Evolutionary conservation across 92 coral and sea anemone genomes (phyloP).

Genomic region (Epizoanthus rinbou): DNA sequence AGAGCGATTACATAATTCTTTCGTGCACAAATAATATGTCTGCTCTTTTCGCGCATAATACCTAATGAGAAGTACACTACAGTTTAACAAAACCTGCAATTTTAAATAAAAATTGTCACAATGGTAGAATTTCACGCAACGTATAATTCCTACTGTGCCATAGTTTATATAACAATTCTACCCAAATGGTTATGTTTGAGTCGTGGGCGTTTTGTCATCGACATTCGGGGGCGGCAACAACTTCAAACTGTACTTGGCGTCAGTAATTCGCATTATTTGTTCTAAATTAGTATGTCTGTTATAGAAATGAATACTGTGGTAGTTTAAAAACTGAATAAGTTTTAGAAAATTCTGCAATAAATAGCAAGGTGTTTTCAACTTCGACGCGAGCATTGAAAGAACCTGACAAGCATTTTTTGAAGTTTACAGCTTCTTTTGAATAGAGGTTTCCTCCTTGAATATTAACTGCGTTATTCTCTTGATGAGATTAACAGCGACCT

Average conservation of each 20-base stretch:
- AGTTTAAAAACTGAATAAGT: background rate
- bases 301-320: background rate
- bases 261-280: slow-evolving; percentile 5
- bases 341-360: background rate
- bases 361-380: background rate
- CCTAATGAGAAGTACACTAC: slow-evolving; percentile 3
- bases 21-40: slow-evolving; percentile 5
- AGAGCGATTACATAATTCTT: background rate
- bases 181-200: background rate
- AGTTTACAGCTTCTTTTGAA: slow-evolving; percentile 13
- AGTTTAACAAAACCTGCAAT: slow-evolving; percentile 27
- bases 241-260: background rate
- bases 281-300: slow-evolving; percentile 15
- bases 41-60: background rate
- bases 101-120: slow-evolving; percentile 28
- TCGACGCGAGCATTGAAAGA: background rate
- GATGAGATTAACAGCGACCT: slow-evolving; percentile 12
- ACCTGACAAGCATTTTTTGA: slow-evolving; percentile 1
- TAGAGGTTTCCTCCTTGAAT: background rate
- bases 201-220: background rate
- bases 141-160: background rate
- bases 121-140: slow-evolving; percentile 1
- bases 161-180: slow-evolving; percentile 11
- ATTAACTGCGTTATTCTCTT: slow-evolving; percentile 18
- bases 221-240: background rate